Conservation (phyloP, 2,888 invertebrate species). For the Lissonota sp. region DNA sequence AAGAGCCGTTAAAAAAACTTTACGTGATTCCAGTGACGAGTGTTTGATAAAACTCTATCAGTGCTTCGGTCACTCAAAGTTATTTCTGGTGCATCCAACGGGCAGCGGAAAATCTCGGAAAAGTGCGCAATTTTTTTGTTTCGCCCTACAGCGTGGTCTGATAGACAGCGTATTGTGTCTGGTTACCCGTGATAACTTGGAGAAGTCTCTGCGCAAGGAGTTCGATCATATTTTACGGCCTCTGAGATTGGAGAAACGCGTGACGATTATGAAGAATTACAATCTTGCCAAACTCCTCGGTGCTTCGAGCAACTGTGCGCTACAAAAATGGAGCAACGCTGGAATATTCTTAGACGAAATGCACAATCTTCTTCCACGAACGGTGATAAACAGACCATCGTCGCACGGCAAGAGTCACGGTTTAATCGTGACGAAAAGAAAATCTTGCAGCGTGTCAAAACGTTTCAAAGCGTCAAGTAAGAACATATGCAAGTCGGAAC, state of each 20-base stretch:
- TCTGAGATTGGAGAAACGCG: no score
- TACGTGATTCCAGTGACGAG: conserved; percentile 6
- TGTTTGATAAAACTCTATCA: conserved; percentile 4
- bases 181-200: conserved; percentile 3
- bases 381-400: neutral
- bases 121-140: conserved; percentile 5
- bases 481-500: no score
- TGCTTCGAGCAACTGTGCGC: no score
- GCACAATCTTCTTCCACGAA: conserved; percentile 1
- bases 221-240: neutral
- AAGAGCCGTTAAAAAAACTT: neutral
- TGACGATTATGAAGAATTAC: no score
- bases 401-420: no score
- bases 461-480: no score
- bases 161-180: conserved; percentile 11
- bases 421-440: no score
- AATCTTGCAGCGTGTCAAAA: no score
- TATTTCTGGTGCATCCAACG: conserved; percentile 3
- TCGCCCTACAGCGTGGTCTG: neutral
- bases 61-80: neutral
- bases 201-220: conserved; percentile 2
- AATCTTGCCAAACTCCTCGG: no score
- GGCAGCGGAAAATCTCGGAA: neutral
- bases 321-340: neutral
- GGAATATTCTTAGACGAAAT: conserved; percentile 11